phyloP scores from a whole-genome alignment of 1,140 invertebrate species.

The Leptestheria dahalacensis region DNA sequence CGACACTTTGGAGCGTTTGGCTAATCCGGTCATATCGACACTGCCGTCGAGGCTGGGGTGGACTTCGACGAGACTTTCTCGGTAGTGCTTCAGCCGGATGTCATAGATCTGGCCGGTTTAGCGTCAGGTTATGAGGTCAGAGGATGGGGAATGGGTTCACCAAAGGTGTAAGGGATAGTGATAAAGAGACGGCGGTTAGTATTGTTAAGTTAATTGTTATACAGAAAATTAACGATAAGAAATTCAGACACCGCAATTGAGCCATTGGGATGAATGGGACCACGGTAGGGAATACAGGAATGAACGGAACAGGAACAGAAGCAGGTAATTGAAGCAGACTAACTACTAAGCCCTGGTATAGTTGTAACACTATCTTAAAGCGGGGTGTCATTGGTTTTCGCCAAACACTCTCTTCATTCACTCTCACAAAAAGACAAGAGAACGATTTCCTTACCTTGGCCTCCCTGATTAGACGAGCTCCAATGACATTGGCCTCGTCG shows the following conservation, averaged over 20 bases:
- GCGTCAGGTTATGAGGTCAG: background rate
- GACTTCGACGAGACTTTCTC: conserved; percentile 69
- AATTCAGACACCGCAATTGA: background rate
- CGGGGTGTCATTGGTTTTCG: background rate
- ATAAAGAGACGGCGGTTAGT: conserved; percentile 7
- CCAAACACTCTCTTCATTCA: conserved; percentile 4
- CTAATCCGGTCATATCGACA: conserved; percentile 21
- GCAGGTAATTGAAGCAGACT: no score
- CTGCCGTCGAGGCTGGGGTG: conserved; percentile 60
- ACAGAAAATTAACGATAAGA: background rate
- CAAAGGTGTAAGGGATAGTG: background rate
- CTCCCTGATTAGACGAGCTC: conserved; percentile 88
- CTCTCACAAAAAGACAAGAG: background rate
- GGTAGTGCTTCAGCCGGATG: conserved; percentile 67
- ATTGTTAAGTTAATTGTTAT: background rate
- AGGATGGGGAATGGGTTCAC: background rate
- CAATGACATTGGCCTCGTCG: conserved; percentile 86
- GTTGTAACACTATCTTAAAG: no score
- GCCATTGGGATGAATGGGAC: background rate
- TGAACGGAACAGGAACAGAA: no score
- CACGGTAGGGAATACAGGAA: no score
- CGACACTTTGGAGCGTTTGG: conserved; percentile 27
- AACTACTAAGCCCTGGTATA: no score
- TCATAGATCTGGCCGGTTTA: conserved; percentile 61
- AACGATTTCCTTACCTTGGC: conserved; percentile 72